Base-by-base conservation (phyloP, 2,113 vertebrate species). In the Dasyprocta punctata region DNA sequence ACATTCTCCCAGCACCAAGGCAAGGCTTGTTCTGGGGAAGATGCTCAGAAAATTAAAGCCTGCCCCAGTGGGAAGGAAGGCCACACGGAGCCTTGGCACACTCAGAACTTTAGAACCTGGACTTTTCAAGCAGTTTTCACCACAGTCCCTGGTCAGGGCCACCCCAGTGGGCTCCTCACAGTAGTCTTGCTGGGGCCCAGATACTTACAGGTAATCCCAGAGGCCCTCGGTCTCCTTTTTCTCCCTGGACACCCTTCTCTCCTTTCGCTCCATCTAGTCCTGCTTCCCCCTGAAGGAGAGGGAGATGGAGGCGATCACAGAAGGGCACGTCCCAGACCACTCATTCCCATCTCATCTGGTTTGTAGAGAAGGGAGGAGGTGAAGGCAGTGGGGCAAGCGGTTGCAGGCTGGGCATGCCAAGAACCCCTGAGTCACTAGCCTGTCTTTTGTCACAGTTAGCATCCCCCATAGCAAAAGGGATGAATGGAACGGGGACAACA, bases 201-300 rank as follows among this genome's bases (percentile, higher is more conserved):
- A 94, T 98, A 99, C 99, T 99, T 98, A 99, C 99, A 88, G 99
- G 99, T 88, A 99, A 99, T 99, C 99, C 99, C 98, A 99, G 99
- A 98, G 99, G 99, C 95, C 99, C 99, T 98, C 99, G 99, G 98
- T 99, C 99, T 93, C 99, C 99, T 98, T 99, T 99, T 95, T 99
- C 99, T 98, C 99, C 99, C 75, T 98, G 98, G 87, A 98, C 97
- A 92, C 99, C 99, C 97, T 99, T 99, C 92, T 99, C 99, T 98
- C 99, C 99, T 98, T 99, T 99, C 89, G 99, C 83, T 97, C 99
- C 99, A 91, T 98, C 98, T 54, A 99, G 98, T 96, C 99, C 99
- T 80, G 99, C 99, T 98, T 99, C 99, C 86, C 99, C 99, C 99
- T 99, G 97, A 92, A 98, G 97, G 97, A 98, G 95, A 98, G 69